Percentiles rank a stretch among this genome's conserved stretches.
phyloP scores from a whole-genome alignment of 2,888 invertebrate species.

The Leptinotarsa peninsularis region DNA sequence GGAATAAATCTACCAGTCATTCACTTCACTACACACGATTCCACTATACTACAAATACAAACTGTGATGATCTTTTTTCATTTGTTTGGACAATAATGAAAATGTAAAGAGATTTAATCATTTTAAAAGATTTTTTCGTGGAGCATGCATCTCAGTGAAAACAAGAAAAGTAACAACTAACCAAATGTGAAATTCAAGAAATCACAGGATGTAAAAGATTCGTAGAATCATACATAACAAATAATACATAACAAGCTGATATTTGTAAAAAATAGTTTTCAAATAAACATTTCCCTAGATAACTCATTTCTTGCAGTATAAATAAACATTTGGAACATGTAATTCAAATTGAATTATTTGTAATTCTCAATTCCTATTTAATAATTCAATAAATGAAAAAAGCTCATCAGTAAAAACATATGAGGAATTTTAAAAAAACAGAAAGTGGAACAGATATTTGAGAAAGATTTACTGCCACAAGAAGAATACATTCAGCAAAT shows the following conservation, averaged over 20 bases:
- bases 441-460: background rate
- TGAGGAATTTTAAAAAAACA: background rate
- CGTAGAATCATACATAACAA: too few relatives aligned
- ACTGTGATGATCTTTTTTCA: conserved; percentile 2
- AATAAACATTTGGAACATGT: too few relatives aligned
- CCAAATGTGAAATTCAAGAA: too few relatives aligned
- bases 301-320: too few relatives aligned
- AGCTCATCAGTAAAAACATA: background rate
- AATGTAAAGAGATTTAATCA: background rate
- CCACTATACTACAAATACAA: background rate
- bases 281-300: too few relatives aligned
- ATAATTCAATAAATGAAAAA: conserved; percentile 10
- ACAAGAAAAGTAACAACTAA: too few relatives aligned
- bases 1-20: conserved; percentile 65
- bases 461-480: background rate
- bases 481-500: too few relatives aligned
- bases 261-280: too few relatives aligned
- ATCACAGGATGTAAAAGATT: too few relatives aligned
- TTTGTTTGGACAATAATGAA: background rate
- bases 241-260: too few relatives aligned
- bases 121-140: too few relatives aligned
- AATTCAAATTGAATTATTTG: background rate
- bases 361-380: background rate
- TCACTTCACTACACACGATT: conserved; percentile 44
- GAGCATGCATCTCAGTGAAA: too few relatives aligned